Base-by-base conservation (phyloP, 2,113 vertebrate genomes). In the Colinus virginianus region DNA sequence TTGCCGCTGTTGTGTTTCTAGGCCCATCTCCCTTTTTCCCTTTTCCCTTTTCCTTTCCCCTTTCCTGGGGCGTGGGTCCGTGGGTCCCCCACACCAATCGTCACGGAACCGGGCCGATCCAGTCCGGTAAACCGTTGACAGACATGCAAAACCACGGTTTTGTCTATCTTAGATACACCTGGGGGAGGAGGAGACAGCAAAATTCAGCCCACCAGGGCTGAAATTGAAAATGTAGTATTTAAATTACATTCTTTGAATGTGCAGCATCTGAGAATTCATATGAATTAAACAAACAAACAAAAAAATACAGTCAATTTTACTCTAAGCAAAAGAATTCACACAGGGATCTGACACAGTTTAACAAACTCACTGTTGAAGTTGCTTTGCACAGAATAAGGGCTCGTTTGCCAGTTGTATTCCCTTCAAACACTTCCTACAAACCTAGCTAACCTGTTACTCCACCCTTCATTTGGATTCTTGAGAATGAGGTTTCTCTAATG, bases 111-210 rank as follows among this genome's bases (percentile, higher is more conserved):
- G n/a, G n/a, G n/a, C n/a, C n/a, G n/a, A n/a, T n/a, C n/a, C n/a
- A n/a, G n/a, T n/a, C n/a, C n/a, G n/a, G n/a, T n/a, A n/a, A n/a
- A n/a, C n/a, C n/a, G n/a, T n/a, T n/a, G n/a, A n/a, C n/a, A n/a
- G n/a, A n/a, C 4, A 78, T 36, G 53, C 58, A 71, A 63, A 81
- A 43, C 11, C 30, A 28, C 59, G n/a, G 20, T 45, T 59, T 79
- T 56, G 30, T 42, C 70, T 74, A 7, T 16, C 30, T 23, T 49
- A 49, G 40, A 70, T 43, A n/a, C 30, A 91, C 26, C 61, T 3
- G 2, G 34, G 21, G 14, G 45, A 36, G 1, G 1, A 16, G 3
- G 23, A 53, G 16, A 55, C 0, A 1, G 70, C n/a, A 77, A 77
- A 71, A 78, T 59, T 40, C 69, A 87, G 66, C n/a, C 32, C 30